These are phyloP conservation scores for Saccostrea echinata DNA, from an alignment of 1,140 invertebrate genomes.

Conservation along the genomic window DNA sequence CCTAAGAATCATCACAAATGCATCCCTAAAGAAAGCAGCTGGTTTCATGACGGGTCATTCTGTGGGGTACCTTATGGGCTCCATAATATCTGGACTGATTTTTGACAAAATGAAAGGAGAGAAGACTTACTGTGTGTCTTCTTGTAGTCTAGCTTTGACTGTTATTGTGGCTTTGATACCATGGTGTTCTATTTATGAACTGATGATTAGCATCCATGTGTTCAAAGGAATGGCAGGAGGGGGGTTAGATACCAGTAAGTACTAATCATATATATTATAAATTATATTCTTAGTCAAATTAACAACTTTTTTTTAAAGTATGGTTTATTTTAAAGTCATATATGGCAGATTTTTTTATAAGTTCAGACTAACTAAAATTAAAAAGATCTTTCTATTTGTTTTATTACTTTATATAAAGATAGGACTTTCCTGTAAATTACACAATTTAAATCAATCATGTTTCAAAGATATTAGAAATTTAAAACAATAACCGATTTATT, in stretches of 20 bases:
- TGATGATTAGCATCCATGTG: constrained; percentile 61
- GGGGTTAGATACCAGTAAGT: constrained; percentile 62
- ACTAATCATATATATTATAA: no score
- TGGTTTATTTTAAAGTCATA: no score
- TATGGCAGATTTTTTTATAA: no score
- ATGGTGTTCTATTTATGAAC: constrained; percentile 59
- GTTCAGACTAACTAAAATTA: no score
- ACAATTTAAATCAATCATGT: no score
- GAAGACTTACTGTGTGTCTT: constrained; percentile 52
- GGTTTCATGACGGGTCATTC: constrained; percentile 67
- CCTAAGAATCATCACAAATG: constrained; percentile 69
- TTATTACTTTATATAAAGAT: no score
- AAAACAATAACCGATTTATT: no score
- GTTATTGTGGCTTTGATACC: constrained; percentile 51
- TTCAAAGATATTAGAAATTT: no score
- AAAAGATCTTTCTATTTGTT: no score
- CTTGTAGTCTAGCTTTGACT: constrained; percentile 43
- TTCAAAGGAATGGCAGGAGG: constrained; percentile 55
- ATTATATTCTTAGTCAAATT: no score
- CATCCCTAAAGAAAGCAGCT: constrained; percentile 61
- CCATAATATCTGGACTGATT: constrained; percentile 63
- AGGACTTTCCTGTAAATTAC: no score
- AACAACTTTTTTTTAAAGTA: no score
- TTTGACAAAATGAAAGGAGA: constrained; percentile 64
- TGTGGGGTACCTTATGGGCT: constrained; percentile 67